These are phyloP conservation scores for Euschistus heros DNA, from an alignment of 1,140 invertebrate genomes.

Conservation along the genomic window DNA sequence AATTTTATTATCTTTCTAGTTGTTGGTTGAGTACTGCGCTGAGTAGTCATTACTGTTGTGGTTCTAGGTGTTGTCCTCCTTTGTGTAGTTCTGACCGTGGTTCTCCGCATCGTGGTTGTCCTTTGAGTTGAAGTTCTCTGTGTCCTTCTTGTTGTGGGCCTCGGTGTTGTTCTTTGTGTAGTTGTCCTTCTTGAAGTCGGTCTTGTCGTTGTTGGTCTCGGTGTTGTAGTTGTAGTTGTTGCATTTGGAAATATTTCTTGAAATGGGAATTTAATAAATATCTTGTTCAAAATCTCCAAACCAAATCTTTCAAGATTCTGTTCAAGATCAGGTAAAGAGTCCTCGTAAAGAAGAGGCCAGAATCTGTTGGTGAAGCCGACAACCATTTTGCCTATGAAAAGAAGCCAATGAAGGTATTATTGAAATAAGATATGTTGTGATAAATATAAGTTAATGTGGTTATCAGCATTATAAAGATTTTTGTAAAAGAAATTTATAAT, in stretches of 20 bases:
- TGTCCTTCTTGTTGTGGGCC: not conserved
- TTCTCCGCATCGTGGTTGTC: not conserved
- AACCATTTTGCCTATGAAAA: constrained; percentile 29
- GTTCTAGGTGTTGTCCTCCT: too few relatives aligned
- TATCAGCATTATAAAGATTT: not conserved
- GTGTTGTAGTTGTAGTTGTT: not conserved
- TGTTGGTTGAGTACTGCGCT: too few relatives aligned
- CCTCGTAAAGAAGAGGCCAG: constrained; percentile 31
- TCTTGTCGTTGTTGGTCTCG: not conserved
- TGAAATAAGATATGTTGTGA: constrained; percentile 5
- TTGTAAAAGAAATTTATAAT: not conserved
- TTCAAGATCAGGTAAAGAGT: constrained; percentile 31
- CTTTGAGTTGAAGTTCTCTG: not conserved
- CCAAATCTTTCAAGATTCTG: constrained; percentile 30
- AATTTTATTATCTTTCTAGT: too few relatives aligned
- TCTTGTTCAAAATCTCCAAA: constrained; percentile 30
- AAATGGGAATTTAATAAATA: constrained; percentile 32
- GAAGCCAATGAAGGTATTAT: too few relatives aligned
- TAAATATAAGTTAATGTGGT: not conserved
- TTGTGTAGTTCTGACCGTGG: too few relatives aligned
- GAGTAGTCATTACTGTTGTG: too few relatives aligned
- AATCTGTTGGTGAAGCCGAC: constrained; percentile 31
- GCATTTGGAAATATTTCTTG: constrained; percentile 26
- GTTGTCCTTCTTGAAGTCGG: constrained; percentile 2
- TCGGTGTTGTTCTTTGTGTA: not conserved